A percentile compares a stretch with the other conserved stretches of the same genome.
Evolutionary conservation across 2,113 vertebrate species (phyloP).

Genomic region (Turnix velox): DNA sequence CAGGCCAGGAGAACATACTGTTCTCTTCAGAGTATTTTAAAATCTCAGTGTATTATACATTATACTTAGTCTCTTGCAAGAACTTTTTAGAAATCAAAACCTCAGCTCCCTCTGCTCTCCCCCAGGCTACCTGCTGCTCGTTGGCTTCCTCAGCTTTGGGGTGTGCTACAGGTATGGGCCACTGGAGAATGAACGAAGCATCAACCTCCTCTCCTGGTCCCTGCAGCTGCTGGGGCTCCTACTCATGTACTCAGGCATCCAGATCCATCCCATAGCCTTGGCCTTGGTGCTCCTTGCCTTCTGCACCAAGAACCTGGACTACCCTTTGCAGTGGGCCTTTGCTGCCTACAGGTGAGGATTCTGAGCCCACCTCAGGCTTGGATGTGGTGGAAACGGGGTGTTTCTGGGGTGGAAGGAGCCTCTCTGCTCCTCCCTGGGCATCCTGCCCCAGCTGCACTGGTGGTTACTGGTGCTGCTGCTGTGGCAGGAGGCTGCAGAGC

Average conservation of each 20-base stretch:
- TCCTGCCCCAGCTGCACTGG: fast-evolving
- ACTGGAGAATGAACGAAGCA: slow-evolving; percentile 85
- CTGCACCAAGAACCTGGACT: slow-evolving; percentile 86
- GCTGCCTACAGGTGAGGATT: slow-evolving; percentile 68
- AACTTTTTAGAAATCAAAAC: too few species aligned
- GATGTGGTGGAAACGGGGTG: too few species aligned
- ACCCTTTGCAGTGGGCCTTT: slow-evolving; percentile 76
- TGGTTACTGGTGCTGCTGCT: not conserved
- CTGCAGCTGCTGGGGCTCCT: slow-evolving; percentile 88
- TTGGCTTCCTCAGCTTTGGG: slow-evolving; percentile 88
- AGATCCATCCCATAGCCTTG: slow-evolving; percentile 86
- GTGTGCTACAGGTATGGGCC: slow-evolving; percentile 94
- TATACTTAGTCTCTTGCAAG: too few species aligned
- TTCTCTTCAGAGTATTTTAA: too few species aligned
- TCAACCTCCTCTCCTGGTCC: slow-evolving; percentile 91
- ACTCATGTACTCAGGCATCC: slow-evolving; percentile 84
- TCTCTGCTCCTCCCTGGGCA: fast-evolving
- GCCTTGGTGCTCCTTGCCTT: slow-evolving; percentile 78
- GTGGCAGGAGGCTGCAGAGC: slow-evolving; percentile 75
- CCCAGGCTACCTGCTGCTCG: slow-evolving; percentile 80
- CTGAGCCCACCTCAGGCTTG: fast-evolving
- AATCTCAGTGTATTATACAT: too few species aligned
- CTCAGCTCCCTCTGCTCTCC: not conserved
- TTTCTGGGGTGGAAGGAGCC: fast-evolving
- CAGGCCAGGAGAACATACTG: too few species aligned